These are phyloP conservation scores for Leuctra nigra DNA, from an alignment of 2,888 invertebrate genomes.

Conservation along the genomic window DNA sequence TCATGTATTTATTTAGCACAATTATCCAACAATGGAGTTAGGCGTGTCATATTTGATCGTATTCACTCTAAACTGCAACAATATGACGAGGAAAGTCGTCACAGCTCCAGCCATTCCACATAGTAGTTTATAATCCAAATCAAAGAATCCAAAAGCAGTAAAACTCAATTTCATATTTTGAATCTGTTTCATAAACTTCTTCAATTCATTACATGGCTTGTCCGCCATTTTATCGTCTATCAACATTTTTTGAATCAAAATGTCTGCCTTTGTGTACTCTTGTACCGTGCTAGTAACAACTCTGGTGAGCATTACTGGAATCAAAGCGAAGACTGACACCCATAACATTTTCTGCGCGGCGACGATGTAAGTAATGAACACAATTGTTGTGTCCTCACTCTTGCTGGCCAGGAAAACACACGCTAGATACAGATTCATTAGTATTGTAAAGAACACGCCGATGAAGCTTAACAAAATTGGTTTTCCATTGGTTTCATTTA, in stretches of 20 bases:
- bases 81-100: not conserved
- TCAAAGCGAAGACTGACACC: not conserved
- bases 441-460: not conserved
- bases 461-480: not conserved
- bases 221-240: not conserved
- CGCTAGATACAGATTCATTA: not conserved
- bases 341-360: not conserved
- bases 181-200: not conserved
- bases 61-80: conserved; percentile 8
- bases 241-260: not conserved
- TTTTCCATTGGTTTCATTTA: not conserved
- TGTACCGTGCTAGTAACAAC: not conserved
- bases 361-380: not conserved
- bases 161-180: not conserved
- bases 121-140: not conserved
- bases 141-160: not conserved
- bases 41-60: too few species aligned
- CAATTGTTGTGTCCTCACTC: not conserved
- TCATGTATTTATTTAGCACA: too few species aligned
- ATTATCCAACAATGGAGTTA: too few species aligned
- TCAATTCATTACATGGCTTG: not conserved
- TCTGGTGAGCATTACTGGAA: not conserved
- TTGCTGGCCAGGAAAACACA: not conserved
- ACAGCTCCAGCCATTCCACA: not conserved
- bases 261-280: not conserved